Evolutionary conservation across 2,888 invertebrate genomes (phyloP), one percentile per base, ranked within the genome.

Genomic region (Temnothorax unifasciatus): DNA sequence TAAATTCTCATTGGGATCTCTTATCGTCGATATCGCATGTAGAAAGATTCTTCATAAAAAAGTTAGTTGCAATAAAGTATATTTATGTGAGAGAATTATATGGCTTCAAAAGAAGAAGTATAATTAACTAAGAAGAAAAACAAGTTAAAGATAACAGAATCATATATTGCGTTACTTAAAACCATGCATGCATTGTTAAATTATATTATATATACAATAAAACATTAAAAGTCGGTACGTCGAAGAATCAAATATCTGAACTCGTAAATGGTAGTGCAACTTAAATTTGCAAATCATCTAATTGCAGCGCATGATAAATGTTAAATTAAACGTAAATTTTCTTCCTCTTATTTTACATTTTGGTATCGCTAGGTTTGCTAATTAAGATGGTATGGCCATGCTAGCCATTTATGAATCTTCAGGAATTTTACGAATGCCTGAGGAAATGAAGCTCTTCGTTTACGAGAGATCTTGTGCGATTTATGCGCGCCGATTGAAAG

Each of bases 401-500:
- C 13, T 34, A 34, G 15, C 44, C n/a, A n/a, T 25, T 66, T 77
- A 77, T 13, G 29, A 77, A 63, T 61, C 29, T 63, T 25, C 29
- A 18, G 9, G 25, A 21, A 47, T 50, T 64, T n/a, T 34, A 38
- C 18, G 41, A 18, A 52, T 76, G 21, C 25, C n/a, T 11, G n/a
- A 29, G 25, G 11, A 68, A 77, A 68, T 52, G n/a, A 69, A 54
- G 41, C n/a, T 66, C 41, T 44, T 59, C 73, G 44, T 73, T 71
- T 54, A 13, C 25, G 47, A 59, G 21, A 71, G 59, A 81, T 73
- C 21, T 29, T 47, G 38, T 38, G 6, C 47, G 82, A 68, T 54
- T 59, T 59, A 57, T 61, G 59, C 44, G 47, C 69, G 66, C 63
- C 85, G 77, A 77, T 61, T 82, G 71, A 88, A 89, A 87, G 84